These are phyloP conservation scores for Dynastes tityus DNA, from an alignment of 2,888 invertebrate genomes.

Conservation along the genomic window DNA sequence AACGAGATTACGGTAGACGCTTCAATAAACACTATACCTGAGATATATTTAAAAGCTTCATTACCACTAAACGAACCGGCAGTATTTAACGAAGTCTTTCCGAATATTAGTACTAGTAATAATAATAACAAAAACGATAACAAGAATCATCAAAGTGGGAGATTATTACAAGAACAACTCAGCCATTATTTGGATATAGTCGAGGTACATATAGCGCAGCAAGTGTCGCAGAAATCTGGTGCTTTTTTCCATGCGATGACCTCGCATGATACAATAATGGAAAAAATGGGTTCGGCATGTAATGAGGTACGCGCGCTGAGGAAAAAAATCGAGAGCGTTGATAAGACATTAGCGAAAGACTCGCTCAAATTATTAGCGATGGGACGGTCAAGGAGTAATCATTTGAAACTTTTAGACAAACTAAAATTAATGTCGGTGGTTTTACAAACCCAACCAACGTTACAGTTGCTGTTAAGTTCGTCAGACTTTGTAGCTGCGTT, in stretches of 20 bases:
- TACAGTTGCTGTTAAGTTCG: slow-evolving; percentile 93
- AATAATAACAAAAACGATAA: slow-evolving; percentile 64
- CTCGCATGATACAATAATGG: slow-evolving; percentile 97
- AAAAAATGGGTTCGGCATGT: slow-evolving; percentile 90
- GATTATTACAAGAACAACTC: slow-evolving; percentile 89
- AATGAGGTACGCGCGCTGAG: slow-evolving; percentile 83
- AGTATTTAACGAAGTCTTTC: slow-evolving; percentile 90
- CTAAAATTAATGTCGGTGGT: slow-evolving; percentile 95
- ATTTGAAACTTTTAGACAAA: slow-evolving; percentile 79
- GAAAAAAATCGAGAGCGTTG: slow-evolving; percentile 83
- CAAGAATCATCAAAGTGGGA: slow-evolving; percentile 70
- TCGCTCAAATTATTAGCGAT: slow-evolving; percentile 85
- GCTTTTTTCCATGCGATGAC: slow-evolving; percentile 99
- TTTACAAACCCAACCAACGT: slow-evolving; percentile 97
- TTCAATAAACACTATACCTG: slow-evolving; percentile 77
- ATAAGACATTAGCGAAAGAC: slow-evolving; percentile 84
- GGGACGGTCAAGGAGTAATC: slow-evolving; percentile 78
- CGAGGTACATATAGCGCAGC: slow-evolving; percentile 93
- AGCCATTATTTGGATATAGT: slow-evolving; percentile 96
- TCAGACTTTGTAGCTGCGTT: slow-evolving; percentile 98
- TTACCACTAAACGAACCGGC: slow-evolving; percentile 86
- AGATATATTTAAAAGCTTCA: slow-evolving; percentile 86
- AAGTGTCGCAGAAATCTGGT: slow-evolving; percentile 94
- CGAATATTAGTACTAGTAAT: slow-evolving; percentile 73
- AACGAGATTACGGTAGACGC: slow-evolving; percentile 64